phyloP scores from a whole-genome alignment of 2,888 invertebrate species.

The Fragum fragum region DNA sequence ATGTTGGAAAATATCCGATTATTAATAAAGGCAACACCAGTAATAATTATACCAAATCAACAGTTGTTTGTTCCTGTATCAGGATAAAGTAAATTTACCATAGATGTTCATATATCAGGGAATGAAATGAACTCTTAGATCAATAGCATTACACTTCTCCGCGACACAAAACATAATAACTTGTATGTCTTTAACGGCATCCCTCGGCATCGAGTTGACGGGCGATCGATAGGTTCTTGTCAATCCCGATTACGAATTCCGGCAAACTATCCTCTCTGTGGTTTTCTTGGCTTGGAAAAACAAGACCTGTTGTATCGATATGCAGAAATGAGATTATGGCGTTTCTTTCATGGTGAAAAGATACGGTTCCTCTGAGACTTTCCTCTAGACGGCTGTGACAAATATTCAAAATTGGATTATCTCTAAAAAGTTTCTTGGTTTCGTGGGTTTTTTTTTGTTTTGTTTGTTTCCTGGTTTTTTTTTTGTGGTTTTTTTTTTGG shows the following conservation, averaged over 20 bases:
- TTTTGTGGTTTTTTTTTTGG: no score
- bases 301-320: conserved; percentile 1
- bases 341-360: background rate
- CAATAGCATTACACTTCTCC: conserved; percentile 62
- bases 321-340: conserved; percentile 8
- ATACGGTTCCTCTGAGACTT: background rate
- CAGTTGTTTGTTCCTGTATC: background rate
- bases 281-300: conserved; percentile 1
- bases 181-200: conserved; percentile 62
- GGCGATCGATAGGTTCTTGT: conserved; percentile 54
- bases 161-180: conserved; percentile 65
- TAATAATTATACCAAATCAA: background rate
- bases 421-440: no score
- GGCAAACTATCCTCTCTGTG: conserved; percentile 34
- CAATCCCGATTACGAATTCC: conserved; percentile 49
- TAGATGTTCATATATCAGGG: conserved; percentile 54
- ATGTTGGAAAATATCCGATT: background rate
- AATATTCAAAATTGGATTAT: conserved; percentile 1
- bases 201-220: conserved; percentile 39
- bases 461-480: no score
- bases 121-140: conserved; percentile 47
- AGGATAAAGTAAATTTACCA: background rate
- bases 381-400: background rate
- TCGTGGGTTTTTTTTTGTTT: no score
- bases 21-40: background rate